These are phyloP conservation scores for Hymenopus coronatus DNA, from an alignment of 2,888 invertebrate species.

Conservation along the genomic window DNA sequence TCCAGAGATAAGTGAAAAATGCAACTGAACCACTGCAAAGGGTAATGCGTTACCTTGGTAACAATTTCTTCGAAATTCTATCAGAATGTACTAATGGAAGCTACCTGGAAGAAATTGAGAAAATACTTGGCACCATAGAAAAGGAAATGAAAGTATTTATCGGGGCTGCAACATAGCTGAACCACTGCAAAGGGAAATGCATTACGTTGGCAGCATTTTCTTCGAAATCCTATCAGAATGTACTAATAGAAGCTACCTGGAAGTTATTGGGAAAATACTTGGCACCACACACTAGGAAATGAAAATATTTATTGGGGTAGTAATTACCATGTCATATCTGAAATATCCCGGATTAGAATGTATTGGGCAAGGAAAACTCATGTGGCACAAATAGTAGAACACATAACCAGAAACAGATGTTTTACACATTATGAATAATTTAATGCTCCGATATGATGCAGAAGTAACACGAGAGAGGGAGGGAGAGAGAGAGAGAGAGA, in stretches of 20 bases:
- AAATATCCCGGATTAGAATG: not conserved
- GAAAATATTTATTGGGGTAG: not conserved
- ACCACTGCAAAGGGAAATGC: too few species aligned
- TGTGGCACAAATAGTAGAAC: not conserved
- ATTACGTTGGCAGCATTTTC: not conserved
- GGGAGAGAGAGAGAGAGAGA: too few species aligned
- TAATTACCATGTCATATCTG: not conserved
- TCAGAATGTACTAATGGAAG: not conserved
- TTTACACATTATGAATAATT: not conserved
- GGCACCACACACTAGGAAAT: not conserved
- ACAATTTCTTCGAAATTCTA: not conserved
- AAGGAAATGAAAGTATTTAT: not conserved
- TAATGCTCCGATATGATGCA: not conserved
- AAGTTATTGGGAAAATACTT: not conserved
- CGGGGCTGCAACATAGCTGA: too few species aligned
- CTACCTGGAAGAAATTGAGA: not conserved
- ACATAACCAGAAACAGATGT: not conserved
- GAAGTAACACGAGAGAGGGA: too few species aligned
- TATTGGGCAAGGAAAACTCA: not conserved
- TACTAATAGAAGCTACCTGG: not conserved
- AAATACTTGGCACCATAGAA: not conserved
- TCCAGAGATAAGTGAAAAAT: too few species aligned
- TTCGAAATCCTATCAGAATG: not conserved
- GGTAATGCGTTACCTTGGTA: not conserved
- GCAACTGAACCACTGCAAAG: too few species aligned